A percentile compares a stretch with the other conserved stretches of the same genome.
These are phyloP conservation scores for Mallateleia sp. DNA, from an alignment of 2,888 invertebrate species.

Conservation along the genomic window DNA sequence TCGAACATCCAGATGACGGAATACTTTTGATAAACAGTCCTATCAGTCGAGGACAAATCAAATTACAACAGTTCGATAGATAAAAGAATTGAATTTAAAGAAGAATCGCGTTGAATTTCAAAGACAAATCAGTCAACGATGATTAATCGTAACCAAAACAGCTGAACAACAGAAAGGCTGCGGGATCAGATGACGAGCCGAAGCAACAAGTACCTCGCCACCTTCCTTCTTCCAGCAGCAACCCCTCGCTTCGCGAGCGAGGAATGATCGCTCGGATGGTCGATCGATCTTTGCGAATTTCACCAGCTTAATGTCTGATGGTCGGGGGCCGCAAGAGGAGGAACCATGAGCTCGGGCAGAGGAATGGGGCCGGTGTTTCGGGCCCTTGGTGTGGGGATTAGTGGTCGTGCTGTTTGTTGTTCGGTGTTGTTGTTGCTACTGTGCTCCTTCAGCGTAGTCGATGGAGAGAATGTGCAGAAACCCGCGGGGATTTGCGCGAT, in stretches of 20 bases:
- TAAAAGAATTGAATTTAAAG: no score
- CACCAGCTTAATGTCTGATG: slow-evolving; percentile 53
- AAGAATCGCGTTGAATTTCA: no score
- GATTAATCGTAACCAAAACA: background rate
- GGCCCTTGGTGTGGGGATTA: slow-evolving; percentile 81
- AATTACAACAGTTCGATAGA: no score
- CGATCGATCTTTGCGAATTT: background rate
- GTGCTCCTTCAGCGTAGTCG: slow-evolving; percentile 76
- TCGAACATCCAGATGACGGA: no score
- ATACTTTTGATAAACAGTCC: no score
- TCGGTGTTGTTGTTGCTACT: slow-evolving; percentile 82
- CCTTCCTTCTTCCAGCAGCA: slow-evolving; percentile 8
- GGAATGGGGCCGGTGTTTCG: slow-evolving; percentile 78
- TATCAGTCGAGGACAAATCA: no score
- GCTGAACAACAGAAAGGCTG: background rate
- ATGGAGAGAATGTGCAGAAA: slow-evolving; percentile 76
- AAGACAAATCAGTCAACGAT: background rate
- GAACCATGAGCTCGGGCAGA: slow-evolving; percentile 75
- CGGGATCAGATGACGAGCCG: slow-evolving; percentile 31
- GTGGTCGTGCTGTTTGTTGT: slow-evolving; percentile 83
- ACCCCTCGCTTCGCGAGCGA: slow-evolving; percentile 3
- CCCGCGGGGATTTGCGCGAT: slow-evolving; percentile 90
- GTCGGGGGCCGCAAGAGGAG: slow-evolving; percentile 33
- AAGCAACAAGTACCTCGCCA: slow-evolving; percentile 54
- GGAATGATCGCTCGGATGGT: slow-evolving; percentile 28